phyloP scores from a whole-genome alignment of 35 echinoderm and acorn worm species.

The Lytechinus pictus region DNA sequence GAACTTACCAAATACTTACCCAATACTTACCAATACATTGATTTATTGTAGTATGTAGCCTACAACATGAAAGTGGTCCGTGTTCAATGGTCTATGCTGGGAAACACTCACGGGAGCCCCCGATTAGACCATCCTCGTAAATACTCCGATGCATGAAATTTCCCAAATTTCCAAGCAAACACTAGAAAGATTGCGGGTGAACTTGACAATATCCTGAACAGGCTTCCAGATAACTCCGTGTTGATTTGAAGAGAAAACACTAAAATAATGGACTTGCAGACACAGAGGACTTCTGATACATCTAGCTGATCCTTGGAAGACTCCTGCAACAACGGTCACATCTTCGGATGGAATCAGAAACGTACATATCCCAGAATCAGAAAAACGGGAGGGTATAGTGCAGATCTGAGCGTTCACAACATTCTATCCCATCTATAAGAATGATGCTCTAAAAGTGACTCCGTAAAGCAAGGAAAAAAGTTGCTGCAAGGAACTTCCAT shows the following conservation, averaged over 20 bases:
- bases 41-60: not conserved
- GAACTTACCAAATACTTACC: constrained; percentile 11
- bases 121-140: not conserved
- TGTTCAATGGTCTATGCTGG: not conserved
- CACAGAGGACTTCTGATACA: not conserved
- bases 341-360: not conserved
- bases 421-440: not conserved
- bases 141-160: not conserved
- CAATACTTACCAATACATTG: not conserved
- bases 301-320: not conserved
- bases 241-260: not conserved
- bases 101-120: not conserved
- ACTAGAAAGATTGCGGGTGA: not conserved
- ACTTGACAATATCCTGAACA: not conserved
- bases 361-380: not conserved
- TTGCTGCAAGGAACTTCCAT: not conserved
- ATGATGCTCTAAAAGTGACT: not conserved
- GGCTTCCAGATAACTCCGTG: not conserved
- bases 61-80: not conserved
- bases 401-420: not conserved
- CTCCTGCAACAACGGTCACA: not conserved
- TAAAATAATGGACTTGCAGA: not conserved
- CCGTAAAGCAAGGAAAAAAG: not conserved
- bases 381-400: not conserved
- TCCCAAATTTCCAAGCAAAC: not conserved